These are phyloP conservation scores for Tenualosa ilisha DNA, from an alignment of 2,797 vertebrate genomes.

Conservation along the genomic window DNA sequence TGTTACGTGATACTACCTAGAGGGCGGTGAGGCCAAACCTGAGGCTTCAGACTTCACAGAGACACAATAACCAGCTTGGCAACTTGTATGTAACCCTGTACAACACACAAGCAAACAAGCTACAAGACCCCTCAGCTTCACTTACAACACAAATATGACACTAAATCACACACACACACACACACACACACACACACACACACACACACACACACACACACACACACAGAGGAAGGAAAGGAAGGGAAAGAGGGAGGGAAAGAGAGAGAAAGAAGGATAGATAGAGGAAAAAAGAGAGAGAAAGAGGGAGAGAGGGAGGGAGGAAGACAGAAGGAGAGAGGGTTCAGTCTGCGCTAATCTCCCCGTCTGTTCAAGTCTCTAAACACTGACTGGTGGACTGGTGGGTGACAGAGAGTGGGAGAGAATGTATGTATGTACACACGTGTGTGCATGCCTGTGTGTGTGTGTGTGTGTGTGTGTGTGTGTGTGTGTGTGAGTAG, in stretches of 20 bases:
- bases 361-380: not conserved
- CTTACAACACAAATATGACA: not conserved
- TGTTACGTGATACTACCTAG: too few species aligned
- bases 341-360: not conserved
- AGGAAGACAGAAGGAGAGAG: slow-evolving; percentile 30
- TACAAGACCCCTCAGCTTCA: not conserved
- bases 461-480: not conserved
- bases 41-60: too few species aligned
- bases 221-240: not conserved
- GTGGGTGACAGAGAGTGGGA: not conserved
- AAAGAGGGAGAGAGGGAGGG: slow-evolving; percentile 35
- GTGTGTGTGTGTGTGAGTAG: too few species aligned
- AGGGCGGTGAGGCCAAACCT: too few species aligned
- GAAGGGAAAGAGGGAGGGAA: slow-evolving; percentile 28
- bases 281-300: slow-evolving; percentile 29
- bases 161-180: not conserved
- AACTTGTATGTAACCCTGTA: too few species aligned
- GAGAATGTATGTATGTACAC: too few species aligned
- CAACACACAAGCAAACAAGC: not conserved
- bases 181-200: not conserved
- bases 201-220: not conserved
- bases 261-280: not conserved
- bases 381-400: not conserved
- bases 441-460: too few species aligned
- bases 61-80: too few species aligned